Evolutionary conservation across 2,888 invertebrate genomes (phyloP).

Genomic region (Spisula solida): DNA sequence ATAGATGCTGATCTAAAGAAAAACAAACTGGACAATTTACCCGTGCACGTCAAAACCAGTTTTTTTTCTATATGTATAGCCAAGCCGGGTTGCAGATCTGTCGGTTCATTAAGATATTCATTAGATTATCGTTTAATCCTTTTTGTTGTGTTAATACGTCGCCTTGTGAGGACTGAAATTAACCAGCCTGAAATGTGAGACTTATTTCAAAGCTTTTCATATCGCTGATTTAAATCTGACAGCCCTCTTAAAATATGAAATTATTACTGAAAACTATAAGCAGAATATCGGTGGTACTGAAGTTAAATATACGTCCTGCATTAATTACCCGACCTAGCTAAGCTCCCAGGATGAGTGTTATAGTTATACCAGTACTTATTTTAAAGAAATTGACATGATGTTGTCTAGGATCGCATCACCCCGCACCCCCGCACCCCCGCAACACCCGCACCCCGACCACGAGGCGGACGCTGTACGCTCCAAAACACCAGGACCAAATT

Average conservation of each 20-base stretch:
- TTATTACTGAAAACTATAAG: constrained; percentile 13
- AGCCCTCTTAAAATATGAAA: constrained; percentile 22
- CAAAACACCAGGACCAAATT: too few relatives aligned
- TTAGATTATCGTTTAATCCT: constrained; percentile 23
- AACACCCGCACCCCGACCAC: too few relatives aligned
- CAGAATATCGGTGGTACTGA: not conserved
- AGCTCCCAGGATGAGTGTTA: too few relatives aligned
- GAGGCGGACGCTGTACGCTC: too few relatives aligned
- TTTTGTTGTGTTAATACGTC: constrained; percentile 16
- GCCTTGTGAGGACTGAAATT: not conserved
- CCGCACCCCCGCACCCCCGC: too few relatives aligned
- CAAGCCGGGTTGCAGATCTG: not conserved
- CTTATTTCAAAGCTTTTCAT: not conserved
- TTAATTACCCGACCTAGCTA: too few relatives aligned
- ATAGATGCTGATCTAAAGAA: not conserved
- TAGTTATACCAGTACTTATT: too few relatives aligned
- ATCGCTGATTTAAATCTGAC: constrained; percentile 14
- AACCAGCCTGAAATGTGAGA: not conserved
- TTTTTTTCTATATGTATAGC: not conserved
- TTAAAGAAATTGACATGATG: too few relatives aligned
- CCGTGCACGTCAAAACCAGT: not conserved
- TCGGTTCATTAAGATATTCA: constrained; percentile 15
- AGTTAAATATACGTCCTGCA: too few relatives aligned
- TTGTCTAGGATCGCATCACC: too few relatives aligned
- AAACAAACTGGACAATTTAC: not conserved